Evolutionary conservation across 1,140 invertebrate genomes (phyloP).

Genomic region (Caerostris extrusa): DNA sequence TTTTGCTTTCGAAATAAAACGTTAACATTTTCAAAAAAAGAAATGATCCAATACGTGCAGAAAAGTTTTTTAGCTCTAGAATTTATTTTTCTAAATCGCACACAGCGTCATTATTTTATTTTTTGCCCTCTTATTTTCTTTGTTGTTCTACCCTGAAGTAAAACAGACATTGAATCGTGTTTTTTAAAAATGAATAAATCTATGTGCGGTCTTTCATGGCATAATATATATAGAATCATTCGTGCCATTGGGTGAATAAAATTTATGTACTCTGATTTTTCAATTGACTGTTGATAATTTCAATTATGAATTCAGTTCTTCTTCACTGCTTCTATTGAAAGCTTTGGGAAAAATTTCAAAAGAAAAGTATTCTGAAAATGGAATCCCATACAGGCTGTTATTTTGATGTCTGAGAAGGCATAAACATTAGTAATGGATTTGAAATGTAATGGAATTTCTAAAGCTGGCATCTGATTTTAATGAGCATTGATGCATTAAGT

Average conservation of each 20-base stretch:
- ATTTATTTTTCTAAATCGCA: not conserved
- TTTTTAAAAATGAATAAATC: not conserved
- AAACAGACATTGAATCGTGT: not conserved
- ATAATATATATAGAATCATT: not conserved
- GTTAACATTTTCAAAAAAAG: not conserved
- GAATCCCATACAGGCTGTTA: no score
- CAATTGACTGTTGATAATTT: not conserved
- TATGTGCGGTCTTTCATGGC: not conserved
- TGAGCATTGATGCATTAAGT: no score
- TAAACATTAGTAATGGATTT: no score
- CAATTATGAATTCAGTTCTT: conserved; percentile 3
- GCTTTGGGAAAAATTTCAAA: not conserved
- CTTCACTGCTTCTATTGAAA: not conserved
- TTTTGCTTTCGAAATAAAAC: no score
- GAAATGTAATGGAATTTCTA: no score
- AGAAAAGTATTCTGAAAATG: no score
- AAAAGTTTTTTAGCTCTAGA: not conserved
- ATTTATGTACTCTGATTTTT: not conserved
- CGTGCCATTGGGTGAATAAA: not conserved
- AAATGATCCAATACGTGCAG: not conserved
- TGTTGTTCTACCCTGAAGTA: not conserved
- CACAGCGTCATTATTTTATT: not conserved
- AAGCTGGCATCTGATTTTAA: no score
- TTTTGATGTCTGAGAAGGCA: no score
- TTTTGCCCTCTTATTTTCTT: not conserved